A percentile compares a stretch with the other conserved stretches of the same genome.
Evolutionary conservation across 2,797 vertebrate species (phyloP).

Genomic region (Avahi laniger): DNA sequence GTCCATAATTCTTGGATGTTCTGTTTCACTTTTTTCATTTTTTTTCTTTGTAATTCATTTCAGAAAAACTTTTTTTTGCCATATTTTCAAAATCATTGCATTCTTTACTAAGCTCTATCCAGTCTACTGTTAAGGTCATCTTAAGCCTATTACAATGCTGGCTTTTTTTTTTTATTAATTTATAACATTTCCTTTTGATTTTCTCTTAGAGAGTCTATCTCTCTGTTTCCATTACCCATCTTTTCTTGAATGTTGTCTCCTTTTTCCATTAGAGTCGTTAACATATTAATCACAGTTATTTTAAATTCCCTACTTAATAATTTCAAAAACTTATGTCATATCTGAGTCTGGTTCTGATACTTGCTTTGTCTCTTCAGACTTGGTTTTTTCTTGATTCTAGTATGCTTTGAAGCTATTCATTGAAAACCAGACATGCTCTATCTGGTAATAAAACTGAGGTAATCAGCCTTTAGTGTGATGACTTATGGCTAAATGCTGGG

Average conservation of each 20-base stretch:
- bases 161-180: background rate
- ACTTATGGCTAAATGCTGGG: background rate
- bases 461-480: background rate
- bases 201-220: background rate
- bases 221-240: background rate
- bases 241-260: background rate
- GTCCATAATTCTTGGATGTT: background rate
- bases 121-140: accelerated
- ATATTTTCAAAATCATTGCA: background rate
- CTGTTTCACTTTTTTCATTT: background rate
- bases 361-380: background rate
- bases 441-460: background rate
- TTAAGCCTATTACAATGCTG: background rate
- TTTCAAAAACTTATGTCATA: background rate
- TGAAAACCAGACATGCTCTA: background rate
- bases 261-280: background rate
- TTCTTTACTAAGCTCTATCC: background rate
- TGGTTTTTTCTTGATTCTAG: background rate
- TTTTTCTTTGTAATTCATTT: background rate
- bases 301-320: background rate
- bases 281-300: background rate
- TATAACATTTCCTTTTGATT: background rate
- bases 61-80: background rate
- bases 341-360: background rate
- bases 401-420: background rate